A percentile compares a stretch with the other conserved stretches of the same genome.
These are phyloP conservation scores for Triplophysa bombifrons DNA, from an alignment of 2,797 vertebrate species.

Conservation along the genomic window DNA sequence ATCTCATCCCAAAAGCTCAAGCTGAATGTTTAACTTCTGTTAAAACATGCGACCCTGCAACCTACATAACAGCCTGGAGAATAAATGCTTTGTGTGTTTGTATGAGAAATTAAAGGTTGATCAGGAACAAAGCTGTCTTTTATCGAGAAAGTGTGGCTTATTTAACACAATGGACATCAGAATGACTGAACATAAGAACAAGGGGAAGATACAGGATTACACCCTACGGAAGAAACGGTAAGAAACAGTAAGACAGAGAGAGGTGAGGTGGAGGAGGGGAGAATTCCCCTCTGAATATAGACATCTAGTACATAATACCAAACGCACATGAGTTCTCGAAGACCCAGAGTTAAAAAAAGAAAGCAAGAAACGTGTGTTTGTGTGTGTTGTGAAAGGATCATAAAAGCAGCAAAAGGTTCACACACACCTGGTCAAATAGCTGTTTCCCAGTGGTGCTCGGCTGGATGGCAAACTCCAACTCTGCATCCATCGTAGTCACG, in stretches of 20 bases:
- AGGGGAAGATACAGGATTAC: constrained; percentile 12
- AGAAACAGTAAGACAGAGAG: constrained; percentile 16
- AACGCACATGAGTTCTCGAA: not conserved
- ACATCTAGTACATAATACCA: constrained; percentile 13
- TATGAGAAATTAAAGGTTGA: constrained; percentile 44
- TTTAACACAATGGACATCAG: constrained; percentile 22
- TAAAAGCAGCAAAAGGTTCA: not conserved
- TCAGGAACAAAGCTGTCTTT: constrained; percentile 48
- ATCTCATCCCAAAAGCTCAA: constrained; percentile 3
- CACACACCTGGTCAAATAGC: constrained; percentile 91
- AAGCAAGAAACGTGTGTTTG: no score
- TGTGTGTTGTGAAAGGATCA: no score
- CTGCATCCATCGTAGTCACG: constrained; percentile 98
- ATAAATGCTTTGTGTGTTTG: constrained; percentile 2
- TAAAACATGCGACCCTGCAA: not conserved
- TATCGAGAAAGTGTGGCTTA: constrained; percentile 41
- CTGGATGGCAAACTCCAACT: constrained; percentile 99
- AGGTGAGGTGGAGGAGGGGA: not conserved
- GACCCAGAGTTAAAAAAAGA: no score
- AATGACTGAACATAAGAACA: constrained; percentile 40
- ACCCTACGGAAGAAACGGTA: not conserved
- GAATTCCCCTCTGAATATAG: constrained; percentile 15
- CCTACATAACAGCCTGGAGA: not conserved
- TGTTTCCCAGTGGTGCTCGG: constrained; percentile 97
- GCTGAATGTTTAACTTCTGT: constrained; percentile 1